Evolutionary conservation across 2,888 invertebrate genomes (phyloP).

Genomic region (Hypomecis punctinalis): DNA sequence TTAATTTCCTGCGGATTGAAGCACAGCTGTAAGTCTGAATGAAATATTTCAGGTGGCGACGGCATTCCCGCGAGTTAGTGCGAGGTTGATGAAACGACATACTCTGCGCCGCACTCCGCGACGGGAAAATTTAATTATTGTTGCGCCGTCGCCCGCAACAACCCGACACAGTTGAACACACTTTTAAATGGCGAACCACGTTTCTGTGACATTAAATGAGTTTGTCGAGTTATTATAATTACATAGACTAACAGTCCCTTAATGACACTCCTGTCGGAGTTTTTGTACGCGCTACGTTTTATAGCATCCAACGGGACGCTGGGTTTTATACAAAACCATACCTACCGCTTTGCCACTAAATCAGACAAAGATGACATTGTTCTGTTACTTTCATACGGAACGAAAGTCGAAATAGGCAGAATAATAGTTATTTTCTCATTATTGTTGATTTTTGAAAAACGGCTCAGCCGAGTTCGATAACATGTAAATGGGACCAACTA

Average conservation of each 20-base stretch:
- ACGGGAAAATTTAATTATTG: slow-evolving; percentile 81
- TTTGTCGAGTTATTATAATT: slow-evolving; percentile 74
- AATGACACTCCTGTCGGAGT: slow-evolving; percentile 31
- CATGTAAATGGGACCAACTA: too few relatives aligned
- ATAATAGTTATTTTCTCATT: too few relatives aligned
- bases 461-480: too few relatives aligned
- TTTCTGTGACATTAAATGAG: slow-evolving; percentile 74
- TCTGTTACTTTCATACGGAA: too few relatives aligned
- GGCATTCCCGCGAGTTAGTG: slow-evolving; percentile 69
- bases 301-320: slow-evolving; percentile 19
- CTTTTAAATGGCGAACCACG: slow-evolving; percentile 74
- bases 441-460: too few relatives aligned
- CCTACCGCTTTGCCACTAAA: too few relatives aligned
- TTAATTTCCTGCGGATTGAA: slow-evolving; percentile 74
- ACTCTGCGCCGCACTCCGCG: slow-evolving; percentile 65
- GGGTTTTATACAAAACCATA: slow-evolving; percentile 1
- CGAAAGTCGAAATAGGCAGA: too few relatives aligned
- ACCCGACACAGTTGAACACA: slow-evolving; percentile 73
- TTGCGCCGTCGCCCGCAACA: slow-evolving; percentile 61
- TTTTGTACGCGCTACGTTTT: slow-evolving; percentile 38
- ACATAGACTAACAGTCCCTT: slow-evolving; percentile 52
- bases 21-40: slow-evolving; percentile 70
- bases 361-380: too few relatives aligned
- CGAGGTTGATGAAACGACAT: slow-evolving; percentile 78
- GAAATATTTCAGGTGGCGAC: slow-evolving; percentile 78